Conservation (phyloP, 1,140 invertebrate genomes). For the Bemisia tabaci region DNA sequence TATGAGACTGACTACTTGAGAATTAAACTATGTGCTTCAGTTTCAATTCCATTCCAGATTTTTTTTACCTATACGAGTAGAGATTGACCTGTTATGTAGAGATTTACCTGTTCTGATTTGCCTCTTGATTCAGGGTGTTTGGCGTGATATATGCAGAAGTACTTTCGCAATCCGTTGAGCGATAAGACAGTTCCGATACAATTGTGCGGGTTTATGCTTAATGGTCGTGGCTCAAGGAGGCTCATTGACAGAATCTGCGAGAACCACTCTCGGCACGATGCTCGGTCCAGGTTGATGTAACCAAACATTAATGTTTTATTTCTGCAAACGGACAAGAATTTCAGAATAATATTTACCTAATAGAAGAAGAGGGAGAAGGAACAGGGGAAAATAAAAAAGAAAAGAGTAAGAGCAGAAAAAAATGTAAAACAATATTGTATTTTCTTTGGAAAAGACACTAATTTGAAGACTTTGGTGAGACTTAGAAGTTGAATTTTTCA, state of each 20-base stretch:
- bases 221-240: constrained; percentile 58
- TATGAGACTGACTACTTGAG: too few relatives aligned
- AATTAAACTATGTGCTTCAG: too few relatives aligned
- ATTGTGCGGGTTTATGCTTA: constrained; percentile 90
- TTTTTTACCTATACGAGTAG: too few relatives aligned
- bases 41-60: too few relatives aligned
- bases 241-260: constrained; percentile 72
- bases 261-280: constrained; percentile 69
- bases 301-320: constrained; percentile 88
- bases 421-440: too few relatives aligned
- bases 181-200: constrained; percentile 94
- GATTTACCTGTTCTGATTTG: not conserved
- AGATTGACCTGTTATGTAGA: too few relatives aligned
- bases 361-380: constrained; percentile 9
- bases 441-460: too few relatives aligned
- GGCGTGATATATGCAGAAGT: constrained; percentile 97
- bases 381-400: constrained; percentile 13
- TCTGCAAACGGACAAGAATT: too few relatives aligned
- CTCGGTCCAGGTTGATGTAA: constrained; percentile 80
- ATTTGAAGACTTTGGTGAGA: too few relatives aligned
- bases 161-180: constrained; percentile 88
- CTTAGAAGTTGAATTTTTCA: too few relatives aligned
- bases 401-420: constrained; percentile 7
- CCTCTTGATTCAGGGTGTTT: constrained; percentile 50
- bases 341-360: constrained; percentile 18